These are phyloP conservation scores for Capreolus pygargus DNA, from an alignment of 2,113 vertebrate genomes.

Conservation along the genomic window DNA sequence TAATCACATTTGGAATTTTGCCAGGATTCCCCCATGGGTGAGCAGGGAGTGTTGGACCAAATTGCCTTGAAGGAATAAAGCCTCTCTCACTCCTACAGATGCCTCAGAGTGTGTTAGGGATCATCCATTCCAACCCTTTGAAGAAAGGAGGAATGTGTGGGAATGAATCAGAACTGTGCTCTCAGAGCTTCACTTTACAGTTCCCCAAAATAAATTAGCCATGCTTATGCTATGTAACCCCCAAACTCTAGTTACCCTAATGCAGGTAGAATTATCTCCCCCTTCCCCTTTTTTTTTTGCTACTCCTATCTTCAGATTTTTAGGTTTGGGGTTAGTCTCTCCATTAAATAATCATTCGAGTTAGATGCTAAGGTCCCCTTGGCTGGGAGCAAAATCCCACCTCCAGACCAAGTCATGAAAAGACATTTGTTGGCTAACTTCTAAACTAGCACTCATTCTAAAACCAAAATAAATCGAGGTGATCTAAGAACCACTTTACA, in stretches of 20 bases:
- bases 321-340: not conserved
- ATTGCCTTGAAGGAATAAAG: slow-evolving; percentile 17
- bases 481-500: not conserved
- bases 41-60: slow-evolving; percentile 21
- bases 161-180: not conserved
- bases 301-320: not conserved
- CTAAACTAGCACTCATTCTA: not conserved
- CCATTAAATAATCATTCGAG: not conserved
- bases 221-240: not conserved
- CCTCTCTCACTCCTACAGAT: not conserved
- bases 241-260: not conserved
- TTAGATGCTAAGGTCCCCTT: not conserved
- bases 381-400: not conserved
- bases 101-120: not conserved
- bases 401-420: not conserved
- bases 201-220: not conserved
- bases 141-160: not conserved
- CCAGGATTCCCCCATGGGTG: slow-evolving; percentile 16
- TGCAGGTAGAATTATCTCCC: not conserved
- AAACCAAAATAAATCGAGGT: not conserved
- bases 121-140: not conserved
- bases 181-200: not conserved
- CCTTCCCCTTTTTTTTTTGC: not conserved
- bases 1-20: slow-evolving; percentile 49
- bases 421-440: not conserved